phyloP scores from a whole-genome alignment of 1,140 invertebrate genomes.

The Leptinotarsa lineolata region DNA sequence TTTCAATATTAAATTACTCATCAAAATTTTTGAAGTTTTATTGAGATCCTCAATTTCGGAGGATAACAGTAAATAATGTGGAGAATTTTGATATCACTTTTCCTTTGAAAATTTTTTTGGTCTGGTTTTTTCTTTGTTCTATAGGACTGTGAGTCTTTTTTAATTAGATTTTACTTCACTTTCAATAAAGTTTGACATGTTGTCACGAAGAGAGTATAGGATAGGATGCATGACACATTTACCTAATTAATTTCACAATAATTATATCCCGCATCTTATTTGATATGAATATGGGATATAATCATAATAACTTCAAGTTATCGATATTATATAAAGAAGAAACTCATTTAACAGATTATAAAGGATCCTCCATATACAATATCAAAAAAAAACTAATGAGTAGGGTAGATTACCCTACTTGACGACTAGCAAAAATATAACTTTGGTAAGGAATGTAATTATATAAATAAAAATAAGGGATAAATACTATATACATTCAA shows the following conservation, averaged over 20 bases:
- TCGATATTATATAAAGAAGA: neutral
- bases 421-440: constrained; percentile 52
- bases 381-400: neutral
- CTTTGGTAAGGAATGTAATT: constrained; percentile 51
- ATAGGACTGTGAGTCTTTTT: no score
- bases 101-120: no score
- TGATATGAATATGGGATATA: neutral
- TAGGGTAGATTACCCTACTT: neutral
- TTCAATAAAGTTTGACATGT: no score
- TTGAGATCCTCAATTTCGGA: no score
- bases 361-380: neutral
- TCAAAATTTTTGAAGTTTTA: no score
- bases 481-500: constrained; percentile 50
- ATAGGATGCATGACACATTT: constrained; percentile 44
- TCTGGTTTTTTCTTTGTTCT: no score
- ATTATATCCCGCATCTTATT: constrained; percentile 6
- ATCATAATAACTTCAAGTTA: neutral
- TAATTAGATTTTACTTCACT: no score
- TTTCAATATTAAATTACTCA: no score
- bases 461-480: constrained; percentile 44
- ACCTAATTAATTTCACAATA: constrained; percentile 44
- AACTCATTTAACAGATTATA: neutral
- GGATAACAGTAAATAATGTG: no score
- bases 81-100: no score
- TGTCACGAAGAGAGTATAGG: neutral